A percentile compares a stretch with the other conserved stretches of the same genome.
These are phyloP conservation scores for Neodiprion lecontei DNA, from an alignment of 1,140 invertebrate species.

Conservation along the genomic window DNA sequence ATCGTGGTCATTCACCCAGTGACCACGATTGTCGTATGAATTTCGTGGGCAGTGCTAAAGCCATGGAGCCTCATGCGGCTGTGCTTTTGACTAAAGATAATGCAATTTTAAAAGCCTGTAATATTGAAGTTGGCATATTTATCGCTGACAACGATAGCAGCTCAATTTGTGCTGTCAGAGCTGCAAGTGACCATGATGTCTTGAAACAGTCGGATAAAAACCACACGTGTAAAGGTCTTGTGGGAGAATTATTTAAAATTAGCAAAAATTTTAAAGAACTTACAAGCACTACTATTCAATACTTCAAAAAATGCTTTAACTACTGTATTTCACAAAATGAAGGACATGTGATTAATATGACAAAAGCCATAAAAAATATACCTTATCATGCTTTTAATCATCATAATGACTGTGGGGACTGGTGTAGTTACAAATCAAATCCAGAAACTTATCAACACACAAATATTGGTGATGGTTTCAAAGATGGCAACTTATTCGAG, in stretches of 20 bases:
- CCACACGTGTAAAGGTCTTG: constrained; percentile 23
- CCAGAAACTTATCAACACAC: constrained; percentile 18
- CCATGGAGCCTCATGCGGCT: constrained; percentile 18
- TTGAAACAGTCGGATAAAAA: constrained; percentile 27
- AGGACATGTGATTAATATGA: constrained; percentile 18
- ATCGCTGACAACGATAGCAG: constrained; percentile 18
- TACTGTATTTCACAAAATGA: constrained; percentile 26
- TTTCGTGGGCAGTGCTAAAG: constrained; percentile 18
- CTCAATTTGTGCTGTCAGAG: constrained; percentile 6
- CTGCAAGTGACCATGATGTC: constrained; percentile 12
- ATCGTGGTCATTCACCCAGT: constrained; percentile 8
- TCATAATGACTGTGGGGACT: constrained; percentile 24
- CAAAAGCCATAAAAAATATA: constrained; percentile 20
- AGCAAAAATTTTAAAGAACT: constrained; percentile 18
- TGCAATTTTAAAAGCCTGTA: constrained; percentile 6
- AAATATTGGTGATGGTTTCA: constrained; percentile 16
- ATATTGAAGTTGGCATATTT: constrained; percentile 13
- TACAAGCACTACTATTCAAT: constrained; percentile 19
- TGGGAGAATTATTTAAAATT: neutral
- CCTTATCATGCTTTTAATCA: constrained; percentile 26
- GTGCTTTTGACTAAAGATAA: constrained; percentile 12
- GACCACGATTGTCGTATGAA: constrained; percentile 21
- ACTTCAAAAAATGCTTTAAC: constrained; percentile 23
- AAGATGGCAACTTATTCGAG: constrained; percentile 13
- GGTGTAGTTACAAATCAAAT: constrained; percentile 22